These are phyloP conservation scores for Tethya wilhelma DNA, from an alignment of 37 sponge, comb jelly and placozoan species.

Conservation along the genomic window DNA sequence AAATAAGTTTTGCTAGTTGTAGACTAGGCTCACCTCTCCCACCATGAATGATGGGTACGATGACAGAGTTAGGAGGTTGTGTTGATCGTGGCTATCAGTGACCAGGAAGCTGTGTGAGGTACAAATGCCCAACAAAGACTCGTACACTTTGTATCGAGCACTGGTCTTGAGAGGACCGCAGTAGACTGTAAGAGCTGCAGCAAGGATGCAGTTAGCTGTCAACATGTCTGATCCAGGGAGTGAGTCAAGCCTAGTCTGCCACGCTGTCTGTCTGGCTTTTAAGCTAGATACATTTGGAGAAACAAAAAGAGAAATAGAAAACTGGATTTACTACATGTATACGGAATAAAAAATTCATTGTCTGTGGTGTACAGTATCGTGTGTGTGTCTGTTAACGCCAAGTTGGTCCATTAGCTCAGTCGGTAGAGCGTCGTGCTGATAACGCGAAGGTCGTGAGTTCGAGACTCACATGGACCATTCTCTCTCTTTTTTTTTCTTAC, in stretches of 20 bases:
- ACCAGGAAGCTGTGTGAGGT: conserved; percentile 1
- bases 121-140: conserved; percentile 1
- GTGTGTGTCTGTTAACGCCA: too few species aligned
- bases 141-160: conserved; percentile 15
- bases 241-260: conserved; percentile 34
- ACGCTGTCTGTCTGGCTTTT: conserved; percentile 40
- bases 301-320: too few species aligned
- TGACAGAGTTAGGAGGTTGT: conserved; percentile 6
- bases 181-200: conserved; percentile 87
- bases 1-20: not conserved
- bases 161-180: conserved; percentile 61
- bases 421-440: too few species aligned
- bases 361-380: too few species aligned
- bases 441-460: too few species aligned
- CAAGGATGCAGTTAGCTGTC: conserved; percentile 67
- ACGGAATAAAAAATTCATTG: too few species aligned
- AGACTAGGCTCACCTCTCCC: conserved; percentile 42
- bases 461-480: too few species aligned
- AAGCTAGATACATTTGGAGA: conserved; percentile 13
- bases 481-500: too few species aligned
- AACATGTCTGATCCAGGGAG: conserved; percentile 33
- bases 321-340: too few species aligned
- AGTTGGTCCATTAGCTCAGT: too few species aligned
- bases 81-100: not conserved
- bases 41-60: conserved; percentile 46